Evolutionary conservation across 1,140 invertebrate species (phyloP).

Genomic region (Bradysia coprophila): DNA sequence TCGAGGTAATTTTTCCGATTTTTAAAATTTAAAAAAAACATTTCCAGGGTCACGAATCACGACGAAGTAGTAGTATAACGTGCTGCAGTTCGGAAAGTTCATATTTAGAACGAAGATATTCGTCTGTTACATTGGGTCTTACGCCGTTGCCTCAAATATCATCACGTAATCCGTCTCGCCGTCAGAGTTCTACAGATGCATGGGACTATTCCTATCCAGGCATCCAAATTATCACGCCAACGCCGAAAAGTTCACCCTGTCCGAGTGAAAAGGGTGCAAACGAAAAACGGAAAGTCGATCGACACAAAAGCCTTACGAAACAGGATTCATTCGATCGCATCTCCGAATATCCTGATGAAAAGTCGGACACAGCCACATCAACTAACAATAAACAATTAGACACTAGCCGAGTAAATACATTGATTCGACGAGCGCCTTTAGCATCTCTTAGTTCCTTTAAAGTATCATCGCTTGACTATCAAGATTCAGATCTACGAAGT

Average conservation of each 20-base stretch:
- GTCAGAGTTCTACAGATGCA: conserved; percentile 25
- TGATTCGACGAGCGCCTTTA: conserved; percentile 37
- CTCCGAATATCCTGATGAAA: neutral
- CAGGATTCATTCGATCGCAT: neutral
- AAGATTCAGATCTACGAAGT: conserved; percentile 37
- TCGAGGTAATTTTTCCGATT: neutral
- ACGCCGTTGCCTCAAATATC: conserved; percentile 32
- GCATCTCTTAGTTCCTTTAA: conserved; percentile 60
- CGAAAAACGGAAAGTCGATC: conserved; percentile 6
- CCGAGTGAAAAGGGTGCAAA: conserved; percentile 36
- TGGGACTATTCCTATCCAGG: conserved; percentile 43
- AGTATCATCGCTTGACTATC: conserved; percentile 43
- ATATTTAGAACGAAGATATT: conserved; percentile 56
- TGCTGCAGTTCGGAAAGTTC: conserved; percentile 65
- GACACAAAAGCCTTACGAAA: neutral
- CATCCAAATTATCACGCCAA: conserved; percentile 56
- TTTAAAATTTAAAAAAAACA: neutral
- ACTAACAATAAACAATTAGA: neutral
- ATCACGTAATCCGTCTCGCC: conserved; percentile 10
- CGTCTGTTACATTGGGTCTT: conserved; percentile 50
- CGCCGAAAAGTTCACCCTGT: conserved; percentile 62
- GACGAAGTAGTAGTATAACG: conserved; percentile 56
- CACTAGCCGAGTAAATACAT: neutral
- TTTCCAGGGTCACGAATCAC: conserved; percentile 25
- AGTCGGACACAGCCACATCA: no score